Conservation (phyloP, 1,140 invertebrate species). For the Diploscapter pachys region DNA sequence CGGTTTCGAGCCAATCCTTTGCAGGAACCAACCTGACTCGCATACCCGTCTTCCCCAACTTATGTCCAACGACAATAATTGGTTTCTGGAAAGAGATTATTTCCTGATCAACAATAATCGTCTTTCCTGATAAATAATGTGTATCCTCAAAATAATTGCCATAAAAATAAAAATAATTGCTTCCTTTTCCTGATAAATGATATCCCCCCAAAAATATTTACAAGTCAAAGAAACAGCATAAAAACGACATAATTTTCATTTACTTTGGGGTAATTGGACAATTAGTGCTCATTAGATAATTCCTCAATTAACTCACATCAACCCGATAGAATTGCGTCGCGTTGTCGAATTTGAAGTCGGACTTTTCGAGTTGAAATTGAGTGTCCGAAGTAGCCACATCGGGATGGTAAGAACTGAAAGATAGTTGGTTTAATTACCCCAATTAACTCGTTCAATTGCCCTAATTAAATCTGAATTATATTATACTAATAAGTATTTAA, state of each 20-base stretch:
- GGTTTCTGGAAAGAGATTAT: conserved; percentile 2
- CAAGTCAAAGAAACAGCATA: background rate
- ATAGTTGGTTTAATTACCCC: too few relatives aligned
- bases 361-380: background rate
- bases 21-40: conserved; percentile 14
- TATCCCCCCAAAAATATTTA: background rate
- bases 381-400: conserved; percentile 13
- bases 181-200: background rate
- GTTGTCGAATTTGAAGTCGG: conserved; percentile 17
- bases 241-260: background rate
- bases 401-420: conserved; percentile 27
- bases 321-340: conserved; percentile 8
- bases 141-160: too few relatives aligned
- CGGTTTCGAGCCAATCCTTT: conserved; percentile 10
- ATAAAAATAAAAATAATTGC: too few relatives aligned
- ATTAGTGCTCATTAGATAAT: conserved; percentile 4
- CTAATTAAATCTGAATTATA: too few relatives aligned
- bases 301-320: conserved; percentile 12
- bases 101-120: background rate
- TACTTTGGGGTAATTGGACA: background rate
- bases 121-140: too few relatives aligned
- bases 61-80: conserved; percentile 9
- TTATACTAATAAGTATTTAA: too few relatives aligned
- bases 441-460: too few relatives aligned
- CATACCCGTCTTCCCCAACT: conserved; percentile 21